Evolutionary conservation across 2,113 vertebrate genomes (phyloP).

Genomic region (Pangasianodon hypophthalmus): DNA sequence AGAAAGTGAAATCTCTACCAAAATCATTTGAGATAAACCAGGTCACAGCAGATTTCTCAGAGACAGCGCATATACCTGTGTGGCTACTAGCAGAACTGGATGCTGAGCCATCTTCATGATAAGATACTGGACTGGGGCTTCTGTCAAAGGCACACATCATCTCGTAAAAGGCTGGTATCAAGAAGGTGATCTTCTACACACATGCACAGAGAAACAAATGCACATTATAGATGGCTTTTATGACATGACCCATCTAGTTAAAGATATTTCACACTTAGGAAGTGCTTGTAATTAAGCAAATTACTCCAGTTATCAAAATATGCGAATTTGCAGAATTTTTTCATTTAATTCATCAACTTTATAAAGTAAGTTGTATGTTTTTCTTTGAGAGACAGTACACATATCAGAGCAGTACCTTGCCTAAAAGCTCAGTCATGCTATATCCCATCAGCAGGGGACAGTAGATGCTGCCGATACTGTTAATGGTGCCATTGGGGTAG

Average conservation of each 20-base stretch:
- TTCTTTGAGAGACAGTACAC: background rate
- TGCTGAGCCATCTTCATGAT: conserved; percentile 35
- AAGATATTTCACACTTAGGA: background rate
- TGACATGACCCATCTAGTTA: background rate
- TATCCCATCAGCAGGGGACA: conserved; percentile 85
- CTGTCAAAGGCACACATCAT: conserved; percentile 69
- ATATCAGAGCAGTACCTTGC: conserved; percentile 77
- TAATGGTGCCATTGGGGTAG: conserved; percentile 80
- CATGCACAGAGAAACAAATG: background rate
- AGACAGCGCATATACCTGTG: background rate
- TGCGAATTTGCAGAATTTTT: background rate
- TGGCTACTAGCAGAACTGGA: conserved; percentile 30
- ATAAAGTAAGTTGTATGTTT: background rate
- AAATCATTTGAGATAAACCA: background rate
- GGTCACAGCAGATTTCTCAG: background rate
- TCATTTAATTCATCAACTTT: background rate
- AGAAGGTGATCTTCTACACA: conserved; percentile 83
- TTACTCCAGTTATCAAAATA: background rate
- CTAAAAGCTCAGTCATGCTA: conserved; percentile 77
- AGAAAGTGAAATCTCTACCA: background rate
- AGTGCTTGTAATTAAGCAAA: background rate
- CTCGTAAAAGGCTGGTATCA: conserved; percentile 89
- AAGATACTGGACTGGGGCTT: conserved; percentile 52
- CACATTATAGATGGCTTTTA: background rate
- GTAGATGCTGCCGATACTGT: conserved; percentile 80